Conservation (phyloP, 2,888 invertebrate species). For the Pheosia gnoma region DNA sequence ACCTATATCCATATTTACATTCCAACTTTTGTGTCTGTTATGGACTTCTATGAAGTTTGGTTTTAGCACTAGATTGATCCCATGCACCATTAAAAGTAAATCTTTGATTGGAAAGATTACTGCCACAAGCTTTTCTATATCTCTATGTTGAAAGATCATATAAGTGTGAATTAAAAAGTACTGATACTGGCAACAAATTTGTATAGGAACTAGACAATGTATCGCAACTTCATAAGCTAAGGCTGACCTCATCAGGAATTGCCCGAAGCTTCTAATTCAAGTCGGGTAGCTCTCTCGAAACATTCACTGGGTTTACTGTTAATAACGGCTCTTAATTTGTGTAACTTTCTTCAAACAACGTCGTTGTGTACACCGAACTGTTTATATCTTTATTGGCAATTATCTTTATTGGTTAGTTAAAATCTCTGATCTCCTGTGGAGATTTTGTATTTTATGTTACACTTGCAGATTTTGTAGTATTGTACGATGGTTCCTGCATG, state of each 20-base stretch:
- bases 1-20: too few species aligned
- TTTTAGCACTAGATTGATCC: too few species aligned
- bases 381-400: conserved; percentile 20
- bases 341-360: conserved; percentile 32
- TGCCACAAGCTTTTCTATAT: too few species aligned
- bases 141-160: too few species aligned
- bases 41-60: too few species aligned
- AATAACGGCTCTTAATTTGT: conserved; percentile 53
- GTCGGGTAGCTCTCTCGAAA: conserved; percentile 30
- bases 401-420: conserved; percentile 24
- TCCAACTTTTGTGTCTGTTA: too few species aligned
- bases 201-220: conserved; percentile 10
- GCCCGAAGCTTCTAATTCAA: conserved; percentile 30
- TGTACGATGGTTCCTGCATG: neutral
- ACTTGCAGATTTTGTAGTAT: neutral
- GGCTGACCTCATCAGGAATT: conserved; percentile 25
- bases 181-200: conserved; percentile 4
- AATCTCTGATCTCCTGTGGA: neutral
- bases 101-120: too few species aligned
- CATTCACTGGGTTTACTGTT: conserved; percentile 44
- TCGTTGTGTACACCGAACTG: conserved; percentile 22
- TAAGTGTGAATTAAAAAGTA: neutral
- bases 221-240: conserved; percentile 15
- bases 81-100: too few species aligned
- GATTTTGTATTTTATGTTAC: neutral